These are phyloP conservation scores for Caenorhabditis doughertyi DNA, from an alignment of 2,888 invertebrate genomes.

Conservation along the genomic window DNA sequence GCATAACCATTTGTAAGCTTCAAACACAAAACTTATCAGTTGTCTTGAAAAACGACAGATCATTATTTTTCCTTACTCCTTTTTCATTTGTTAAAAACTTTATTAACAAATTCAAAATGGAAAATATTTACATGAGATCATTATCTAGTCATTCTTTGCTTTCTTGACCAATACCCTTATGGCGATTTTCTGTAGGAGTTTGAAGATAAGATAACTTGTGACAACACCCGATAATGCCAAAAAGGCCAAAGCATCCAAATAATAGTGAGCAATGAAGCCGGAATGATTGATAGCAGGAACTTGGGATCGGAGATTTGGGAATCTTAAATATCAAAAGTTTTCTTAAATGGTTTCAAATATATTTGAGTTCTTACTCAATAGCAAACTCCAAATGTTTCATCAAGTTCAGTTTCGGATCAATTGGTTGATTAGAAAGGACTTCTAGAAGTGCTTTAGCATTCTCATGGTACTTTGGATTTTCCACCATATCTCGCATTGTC, in stretches of 20 bases:
- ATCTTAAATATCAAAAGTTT: conserved; percentile 20
- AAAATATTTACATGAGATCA: conserved; percentile 15
- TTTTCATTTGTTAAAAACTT: not conserved
- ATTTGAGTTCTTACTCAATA: conserved; percentile 37
- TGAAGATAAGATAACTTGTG: not conserved
- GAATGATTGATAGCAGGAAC: conserved; percentile 21
- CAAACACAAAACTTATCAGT: not conserved
- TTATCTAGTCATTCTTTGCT: not conserved
- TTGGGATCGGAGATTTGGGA: conserved; percentile 33
- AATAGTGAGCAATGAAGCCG: conserved; percentile 36
- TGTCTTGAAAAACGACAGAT: not conserved
- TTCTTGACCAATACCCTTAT: not conserved
- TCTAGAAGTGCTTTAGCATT: conserved; percentile 24
- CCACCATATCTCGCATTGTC: conserved; percentile 21
- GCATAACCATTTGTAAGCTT: too few species aligned
- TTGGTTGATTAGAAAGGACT: conserved; percentile 44
- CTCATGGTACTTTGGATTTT: conserved; percentile 30
- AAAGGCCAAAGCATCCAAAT: conserved; percentile 30
- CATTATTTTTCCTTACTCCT: not conserved
- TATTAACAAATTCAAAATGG: not conserved
- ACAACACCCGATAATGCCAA: not conserved
- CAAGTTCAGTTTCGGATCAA: conserved; percentile 43
- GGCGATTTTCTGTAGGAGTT: not conserved
- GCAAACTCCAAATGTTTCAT: conserved; percentile 55
- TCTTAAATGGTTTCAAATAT: not conserved